Evolutionary conservation across 2,888 invertebrate species (phyloP).

Genomic region (Morpho deidamia): DNA sequence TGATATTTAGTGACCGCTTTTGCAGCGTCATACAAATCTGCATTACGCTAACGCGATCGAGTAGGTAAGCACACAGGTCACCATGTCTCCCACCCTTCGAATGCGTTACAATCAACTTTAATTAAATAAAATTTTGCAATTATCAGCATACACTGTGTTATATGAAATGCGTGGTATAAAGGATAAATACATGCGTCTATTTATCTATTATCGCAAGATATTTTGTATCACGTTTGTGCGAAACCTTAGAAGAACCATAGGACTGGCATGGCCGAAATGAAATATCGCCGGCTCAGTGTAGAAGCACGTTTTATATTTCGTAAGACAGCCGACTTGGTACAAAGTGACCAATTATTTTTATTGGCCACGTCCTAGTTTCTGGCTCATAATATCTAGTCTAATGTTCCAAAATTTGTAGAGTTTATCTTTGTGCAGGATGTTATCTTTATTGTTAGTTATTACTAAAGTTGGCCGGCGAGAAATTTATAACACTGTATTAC

Average conservation of each 20-base stretch:
- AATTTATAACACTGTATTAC: constrained; percentile 1
- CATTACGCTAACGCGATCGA: too few species aligned
- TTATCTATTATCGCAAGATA: too few species aligned
- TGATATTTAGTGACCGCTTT: too few species aligned
- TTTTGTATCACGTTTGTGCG: background rate
- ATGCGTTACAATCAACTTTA: too few species aligned
- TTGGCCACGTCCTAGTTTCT: constrained; percentile 22
- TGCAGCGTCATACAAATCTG: too few species aligned
- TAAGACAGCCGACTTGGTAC: constrained; percentile 26
- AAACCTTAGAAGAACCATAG: background rate
- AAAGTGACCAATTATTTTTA: constrained; percentile 38
- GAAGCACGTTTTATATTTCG: constrained; percentile 26
- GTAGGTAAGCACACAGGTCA: too few species aligned
- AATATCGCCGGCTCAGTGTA: constrained; percentile 29
- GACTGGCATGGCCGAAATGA: constrained; percentile 26
- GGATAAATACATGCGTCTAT: too few species aligned
- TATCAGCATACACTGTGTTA: too few species aligned
- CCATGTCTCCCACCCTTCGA: too few species aligned
- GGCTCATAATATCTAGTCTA: constrained; percentile 12
- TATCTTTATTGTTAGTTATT: constrained; percentile 19
- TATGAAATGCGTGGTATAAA: too few species aligned
- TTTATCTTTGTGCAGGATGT: constrained; percentile 11
- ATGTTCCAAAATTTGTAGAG: constrained; percentile 12
- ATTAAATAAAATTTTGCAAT: too few species aligned
- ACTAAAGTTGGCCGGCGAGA: constrained; percentile 9